Percentiles rank a stretch among this genome's conserved stretches.
Evolutionary conservation across 2,888 invertebrate genomes (phyloP).

Genomic region (Alloscopus bannaensis): DNA sequence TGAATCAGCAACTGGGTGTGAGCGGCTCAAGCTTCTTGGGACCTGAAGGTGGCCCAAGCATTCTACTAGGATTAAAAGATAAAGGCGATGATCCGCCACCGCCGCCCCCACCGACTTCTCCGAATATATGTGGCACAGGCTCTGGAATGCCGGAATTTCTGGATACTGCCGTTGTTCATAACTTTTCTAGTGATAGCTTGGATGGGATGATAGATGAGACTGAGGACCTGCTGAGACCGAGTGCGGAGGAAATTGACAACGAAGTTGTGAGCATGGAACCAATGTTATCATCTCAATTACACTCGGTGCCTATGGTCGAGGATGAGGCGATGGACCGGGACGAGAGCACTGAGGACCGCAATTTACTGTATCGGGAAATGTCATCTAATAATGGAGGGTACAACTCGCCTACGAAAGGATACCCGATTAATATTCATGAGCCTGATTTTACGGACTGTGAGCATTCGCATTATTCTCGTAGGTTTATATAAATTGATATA

Average conservation of each 20-base stretch:
- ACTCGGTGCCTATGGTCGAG: constrained; percentile 31
- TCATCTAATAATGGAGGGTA: constrained; percentile 48
- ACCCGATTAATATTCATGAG: constrained; percentile 54
- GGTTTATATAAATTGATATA: too few species aligned
- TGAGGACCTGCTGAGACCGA: constrained; percentile 41
- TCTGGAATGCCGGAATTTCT: constrained; percentile 23
- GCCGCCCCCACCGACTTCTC: constrained; percentile 72
- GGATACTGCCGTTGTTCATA: constrained; percentile 28
- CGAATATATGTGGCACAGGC: constrained; percentile 65
- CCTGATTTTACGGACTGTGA: constrained; percentile 54
- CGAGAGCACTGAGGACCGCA: constrained; percentile 38
- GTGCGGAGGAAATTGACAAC: background rate
- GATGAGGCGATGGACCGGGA: constrained; percentile 54
- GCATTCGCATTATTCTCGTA: background rate
- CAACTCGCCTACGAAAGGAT: constrained; percentile 43
- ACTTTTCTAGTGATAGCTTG: constrained; percentile 61
- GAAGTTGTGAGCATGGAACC: constrained; percentile 33
- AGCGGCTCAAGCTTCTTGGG: constrained; percentile 52
- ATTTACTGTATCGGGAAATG: constrained; percentile 22
- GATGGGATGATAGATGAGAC: constrained; percentile 63
- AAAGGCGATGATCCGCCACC: constrained; percentile 67
- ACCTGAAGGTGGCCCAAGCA: constrained; percentile 57
- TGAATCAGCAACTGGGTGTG: constrained; percentile 52
- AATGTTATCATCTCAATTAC: constrained; percentile 15
- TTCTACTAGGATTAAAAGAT: constrained; percentile 51